phyloP scores from a whole-genome alignment of 2,113 vertebrate species.

The Atlantisia rogersi region DNA sequence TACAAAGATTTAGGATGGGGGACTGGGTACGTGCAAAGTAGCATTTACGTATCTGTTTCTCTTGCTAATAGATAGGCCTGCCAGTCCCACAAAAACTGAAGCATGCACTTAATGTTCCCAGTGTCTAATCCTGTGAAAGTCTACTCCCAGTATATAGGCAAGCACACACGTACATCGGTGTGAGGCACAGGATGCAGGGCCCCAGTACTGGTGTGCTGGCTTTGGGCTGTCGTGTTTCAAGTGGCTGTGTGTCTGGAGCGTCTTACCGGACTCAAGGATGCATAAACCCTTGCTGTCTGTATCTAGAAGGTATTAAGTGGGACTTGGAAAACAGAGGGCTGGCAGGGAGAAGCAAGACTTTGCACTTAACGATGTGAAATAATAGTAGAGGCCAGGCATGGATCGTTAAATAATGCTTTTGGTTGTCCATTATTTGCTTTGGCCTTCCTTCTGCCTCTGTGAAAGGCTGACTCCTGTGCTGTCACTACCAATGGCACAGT shows the following conservation, averaged over 20 bases:
- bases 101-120: not conserved
- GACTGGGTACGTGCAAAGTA: not conserved
- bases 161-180: not conserved
- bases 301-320: conserved; percentile 1
- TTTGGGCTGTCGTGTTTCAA: not conserved
- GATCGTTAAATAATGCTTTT: not conserved
- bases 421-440: not conserved
- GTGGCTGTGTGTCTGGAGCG: not conserved
- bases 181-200: not conserved
- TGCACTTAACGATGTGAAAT: not conserved
- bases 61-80: conserved; percentile 22
- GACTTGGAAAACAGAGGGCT: not conserved
- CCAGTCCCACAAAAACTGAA: conserved; percentile 27
- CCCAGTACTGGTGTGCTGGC: not conserved
- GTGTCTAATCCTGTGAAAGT: conserved; percentile 23
- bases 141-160: not conserved
- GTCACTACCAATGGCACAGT: not conserved
- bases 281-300: not conserved
- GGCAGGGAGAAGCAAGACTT: not conserved
- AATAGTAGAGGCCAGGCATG: not conserved
- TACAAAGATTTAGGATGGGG: not conserved
- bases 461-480: not conserved
- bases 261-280: not conserved
- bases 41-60: conserved; percentile 32
- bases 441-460: not conserved